phyloP scores from a whole-genome alignment of 92 coral and sea anemone genomes.

The Phenganax marumi region DNA sequence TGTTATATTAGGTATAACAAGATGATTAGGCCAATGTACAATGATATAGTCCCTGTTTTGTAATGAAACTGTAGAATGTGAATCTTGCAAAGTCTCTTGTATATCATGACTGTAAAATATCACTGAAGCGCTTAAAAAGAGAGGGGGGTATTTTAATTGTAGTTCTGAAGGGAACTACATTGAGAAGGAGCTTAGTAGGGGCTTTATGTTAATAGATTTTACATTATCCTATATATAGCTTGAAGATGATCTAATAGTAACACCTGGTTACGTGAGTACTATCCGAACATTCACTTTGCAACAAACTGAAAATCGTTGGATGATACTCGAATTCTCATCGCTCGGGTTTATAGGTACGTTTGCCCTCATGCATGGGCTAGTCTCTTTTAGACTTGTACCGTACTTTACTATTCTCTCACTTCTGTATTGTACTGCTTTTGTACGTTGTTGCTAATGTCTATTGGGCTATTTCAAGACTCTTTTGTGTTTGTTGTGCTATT shows the following conservation, averaged over 20 bases:
- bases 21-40: too few relatives aligned
- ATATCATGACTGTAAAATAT: too few relatives aligned
- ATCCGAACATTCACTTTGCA: constrained; percentile 94
- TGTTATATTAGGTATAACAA: too few relatives aligned
- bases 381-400: not conserved
- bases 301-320: constrained; percentile 86
- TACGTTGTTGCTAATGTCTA: too few relatives aligned
- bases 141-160: too few relatives aligned
- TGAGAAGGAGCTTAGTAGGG: not conserved
- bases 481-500: too few relatives aligned
- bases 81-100: too few relatives aligned
- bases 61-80: too few relatives aligned
- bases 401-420: not conserved
- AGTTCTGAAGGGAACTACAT: not conserved
- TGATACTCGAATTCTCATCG: constrained; percentile 95
- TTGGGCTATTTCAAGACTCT: too few relatives aligned
- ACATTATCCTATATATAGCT: constrained; percentile 57
- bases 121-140: too few relatives aligned
- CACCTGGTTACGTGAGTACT: constrained; percentile 78
- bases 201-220: not conserved
- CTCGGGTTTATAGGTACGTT: constrained; percentile 91
- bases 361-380: not conserved
- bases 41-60: too few relatives aligned
- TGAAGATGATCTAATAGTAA: constrained; percentile 94
- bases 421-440: too few relatives aligned